Conservation (phyloP, 2,888 invertebrate genomes). For the Caenorhabditis afra region DNA sequence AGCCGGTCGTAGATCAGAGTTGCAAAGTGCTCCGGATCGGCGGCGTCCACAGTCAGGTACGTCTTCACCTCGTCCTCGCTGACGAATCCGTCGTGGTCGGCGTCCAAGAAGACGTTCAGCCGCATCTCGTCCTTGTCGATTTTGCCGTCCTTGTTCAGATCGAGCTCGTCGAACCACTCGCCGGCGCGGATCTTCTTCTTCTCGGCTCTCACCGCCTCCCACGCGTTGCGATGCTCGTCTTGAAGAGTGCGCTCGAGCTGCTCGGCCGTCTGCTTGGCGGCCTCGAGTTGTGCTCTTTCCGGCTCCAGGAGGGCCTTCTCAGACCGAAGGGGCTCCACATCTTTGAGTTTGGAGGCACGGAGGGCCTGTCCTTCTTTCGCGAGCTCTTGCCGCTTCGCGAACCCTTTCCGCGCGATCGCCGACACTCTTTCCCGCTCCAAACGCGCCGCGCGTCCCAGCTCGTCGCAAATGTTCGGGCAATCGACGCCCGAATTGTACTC, state of each 20-base stretch:
- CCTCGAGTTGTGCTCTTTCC: constrained; percentile 83
- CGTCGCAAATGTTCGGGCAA: constrained; percentile 88
- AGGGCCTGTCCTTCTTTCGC: constrained; percentile 87
- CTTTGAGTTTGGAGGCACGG: constrained; percentile 84
- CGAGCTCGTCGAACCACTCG: constrained; percentile 87
- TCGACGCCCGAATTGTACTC: constrained; percentile 83
- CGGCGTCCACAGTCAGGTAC: constrained; percentile 57
- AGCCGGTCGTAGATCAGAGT: constrained; percentile 64
- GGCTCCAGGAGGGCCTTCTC: constrained; percentile 86
- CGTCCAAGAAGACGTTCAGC: constrained; percentile 89
- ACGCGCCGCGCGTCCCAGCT: constrained; percentile 83
- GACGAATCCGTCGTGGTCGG: constrained; percentile 91
- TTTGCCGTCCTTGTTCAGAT: constrained; percentile 88
- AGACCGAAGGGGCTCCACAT: constrained; percentile 85
- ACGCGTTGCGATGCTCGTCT: constrained; percentile 81
- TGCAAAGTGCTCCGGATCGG: constrained; percentile 78
- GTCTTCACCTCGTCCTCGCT: constrained; percentile 89
- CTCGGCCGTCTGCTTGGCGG: constrained; percentile 86
- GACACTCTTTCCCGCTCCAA: constrained; percentile 85
- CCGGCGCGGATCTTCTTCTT: constrained; percentile 67
- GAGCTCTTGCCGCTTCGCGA: constrained; percentile 86
- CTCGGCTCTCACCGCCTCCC: constrained; percentile 84
- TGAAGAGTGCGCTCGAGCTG: constrained; percentile 86
- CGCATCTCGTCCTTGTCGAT: constrained; percentile 84
- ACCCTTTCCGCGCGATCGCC: constrained; percentile 88